Conservation (phyloP, 1,140 invertebrate species). For the Drosophila ficusphila region DNA sequence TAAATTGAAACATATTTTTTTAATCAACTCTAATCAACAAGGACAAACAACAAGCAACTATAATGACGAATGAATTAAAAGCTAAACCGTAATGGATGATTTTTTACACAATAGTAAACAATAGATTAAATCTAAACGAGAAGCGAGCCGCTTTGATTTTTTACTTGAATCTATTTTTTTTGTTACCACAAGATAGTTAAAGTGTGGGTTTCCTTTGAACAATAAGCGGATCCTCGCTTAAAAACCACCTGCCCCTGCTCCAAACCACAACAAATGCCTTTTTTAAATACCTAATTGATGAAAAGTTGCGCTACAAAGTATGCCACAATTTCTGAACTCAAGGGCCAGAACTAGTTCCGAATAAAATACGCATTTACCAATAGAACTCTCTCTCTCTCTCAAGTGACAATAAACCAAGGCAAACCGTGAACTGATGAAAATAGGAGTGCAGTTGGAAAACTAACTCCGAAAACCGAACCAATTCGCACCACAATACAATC, state of each 20-base stretch:
- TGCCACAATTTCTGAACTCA: neutral
- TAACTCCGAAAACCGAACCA: constrained; percentile 5
- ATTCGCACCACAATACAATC: constrained; percentile 11
- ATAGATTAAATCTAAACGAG: constrained; percentile 43
- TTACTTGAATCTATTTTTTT: constrained; percentile 8
- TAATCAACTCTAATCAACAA: constrained; percentile 31
- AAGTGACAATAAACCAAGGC: constrained; percentile 53
- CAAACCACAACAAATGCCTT: constrained; percentile 35
- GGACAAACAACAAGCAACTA: constrained; percentile 30
- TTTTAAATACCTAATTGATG: constrained; percentile 4
- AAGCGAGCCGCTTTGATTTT: constrained; percentile 16
- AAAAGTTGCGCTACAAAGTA: constrained; percentile 9
- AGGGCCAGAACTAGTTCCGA: constrained; percentile 29
- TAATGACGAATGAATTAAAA: constrained; percentile 21
- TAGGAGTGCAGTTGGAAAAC: too few relatives aligned
- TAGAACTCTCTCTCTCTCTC: constrained; percentile 23
- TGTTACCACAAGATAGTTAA: constrained; percentile 4
- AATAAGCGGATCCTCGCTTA: constrained; percentile 14
- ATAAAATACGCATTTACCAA: constrained; percentile 30
- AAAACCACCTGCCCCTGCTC: neutral
- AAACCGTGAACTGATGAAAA: constrained; percentile 4
- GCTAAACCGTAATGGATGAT: constrained; percentile 15
- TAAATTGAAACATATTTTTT: constrained; percentile 52
- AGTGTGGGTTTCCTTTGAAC: constrained; percentile 28
- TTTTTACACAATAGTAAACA: constrained; percentile 50